Evolutionary conservation across 2,797 vertebrate genomes (phyloP).

Genomic region (Cephalopachus bancanus): DNA sequence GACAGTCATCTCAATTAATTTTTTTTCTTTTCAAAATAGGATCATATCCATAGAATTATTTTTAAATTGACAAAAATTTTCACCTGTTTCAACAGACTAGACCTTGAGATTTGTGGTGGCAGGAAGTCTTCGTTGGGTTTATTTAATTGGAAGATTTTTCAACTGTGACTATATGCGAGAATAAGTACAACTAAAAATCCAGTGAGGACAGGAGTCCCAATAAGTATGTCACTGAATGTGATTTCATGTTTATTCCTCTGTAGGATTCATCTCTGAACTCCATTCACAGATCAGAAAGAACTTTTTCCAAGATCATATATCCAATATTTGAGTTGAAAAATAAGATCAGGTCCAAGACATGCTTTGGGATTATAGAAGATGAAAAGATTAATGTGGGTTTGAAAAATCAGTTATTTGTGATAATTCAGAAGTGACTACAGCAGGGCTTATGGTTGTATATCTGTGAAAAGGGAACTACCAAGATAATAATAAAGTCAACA

Average conservation of each 20-base stretch:
- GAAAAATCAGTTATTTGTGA: constrained; percentile 15
- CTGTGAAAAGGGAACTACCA: neutral
- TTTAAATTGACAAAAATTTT: neutral
- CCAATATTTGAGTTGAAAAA: constrained; percentile 29
- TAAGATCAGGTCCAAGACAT: neutral
- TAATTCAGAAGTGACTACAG: neutral
- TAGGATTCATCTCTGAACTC: neutral
- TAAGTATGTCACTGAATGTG: neutral
- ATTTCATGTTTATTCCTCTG: neutral
- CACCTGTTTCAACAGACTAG: neutral
- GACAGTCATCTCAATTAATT: neutral
- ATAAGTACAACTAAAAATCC: neutral
- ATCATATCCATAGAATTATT: neutral
- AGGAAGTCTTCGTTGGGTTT: neutral
- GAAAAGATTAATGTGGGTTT: neutral
- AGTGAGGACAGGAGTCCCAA: neutral
- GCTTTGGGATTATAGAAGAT: neutral
- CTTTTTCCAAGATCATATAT: neutral
- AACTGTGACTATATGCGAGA: neutral
- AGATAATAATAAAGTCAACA: neutral
- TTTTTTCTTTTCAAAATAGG: neutral
- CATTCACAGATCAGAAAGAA: neutral
- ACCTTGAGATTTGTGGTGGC: neutral
- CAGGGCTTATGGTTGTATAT: neutral
- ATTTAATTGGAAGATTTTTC: neutral